These are phyloP conservation scores for Nothocercus julius DNA, from an alignment of 2,113 vertebrate species.

Conservation along the genomic window DNA sequence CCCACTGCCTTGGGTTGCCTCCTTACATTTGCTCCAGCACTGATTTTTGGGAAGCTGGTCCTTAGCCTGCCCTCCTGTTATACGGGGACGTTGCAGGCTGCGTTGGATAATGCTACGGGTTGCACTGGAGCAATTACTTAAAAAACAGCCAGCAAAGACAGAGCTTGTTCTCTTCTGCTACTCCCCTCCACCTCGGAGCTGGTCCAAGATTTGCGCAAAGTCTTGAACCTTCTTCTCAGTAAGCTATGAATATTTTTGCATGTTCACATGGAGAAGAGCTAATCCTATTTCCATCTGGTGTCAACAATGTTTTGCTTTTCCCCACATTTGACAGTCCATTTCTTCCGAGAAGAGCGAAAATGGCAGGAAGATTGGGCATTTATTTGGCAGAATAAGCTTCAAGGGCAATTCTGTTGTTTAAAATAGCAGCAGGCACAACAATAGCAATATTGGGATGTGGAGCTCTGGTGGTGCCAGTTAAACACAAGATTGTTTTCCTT, in stretches of 20 bases:
- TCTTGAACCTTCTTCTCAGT: neutral
- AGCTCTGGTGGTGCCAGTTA: neutral
- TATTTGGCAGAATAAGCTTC: neutral
- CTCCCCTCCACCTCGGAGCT: neutral
- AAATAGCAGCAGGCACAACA: neutral
- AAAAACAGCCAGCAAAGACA: neutral
- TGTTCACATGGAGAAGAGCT: neutral
- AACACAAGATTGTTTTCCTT: neutral
- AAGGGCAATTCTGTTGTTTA: neutral
- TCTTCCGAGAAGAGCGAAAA: neutral
- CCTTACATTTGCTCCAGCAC: neutral
- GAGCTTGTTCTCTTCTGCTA: neutral
- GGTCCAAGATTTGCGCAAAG: neutral
- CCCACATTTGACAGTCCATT: neutral
- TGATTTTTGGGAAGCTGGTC: neutral
- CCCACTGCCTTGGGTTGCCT: neutral
- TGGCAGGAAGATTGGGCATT: neutral
- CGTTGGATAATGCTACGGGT: neutral
- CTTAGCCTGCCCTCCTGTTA: fast-evolving
- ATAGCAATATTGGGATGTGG: neutral
- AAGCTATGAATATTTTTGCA: neutral
- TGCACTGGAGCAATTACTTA: neutral
- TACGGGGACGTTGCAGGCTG: neutral
- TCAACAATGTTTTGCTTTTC: neutral
- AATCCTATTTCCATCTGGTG: neutral